Conservation (phyloP, 35 echinoderm and acorn worm species). For the Heliocidaris tuberculata region DNA sequence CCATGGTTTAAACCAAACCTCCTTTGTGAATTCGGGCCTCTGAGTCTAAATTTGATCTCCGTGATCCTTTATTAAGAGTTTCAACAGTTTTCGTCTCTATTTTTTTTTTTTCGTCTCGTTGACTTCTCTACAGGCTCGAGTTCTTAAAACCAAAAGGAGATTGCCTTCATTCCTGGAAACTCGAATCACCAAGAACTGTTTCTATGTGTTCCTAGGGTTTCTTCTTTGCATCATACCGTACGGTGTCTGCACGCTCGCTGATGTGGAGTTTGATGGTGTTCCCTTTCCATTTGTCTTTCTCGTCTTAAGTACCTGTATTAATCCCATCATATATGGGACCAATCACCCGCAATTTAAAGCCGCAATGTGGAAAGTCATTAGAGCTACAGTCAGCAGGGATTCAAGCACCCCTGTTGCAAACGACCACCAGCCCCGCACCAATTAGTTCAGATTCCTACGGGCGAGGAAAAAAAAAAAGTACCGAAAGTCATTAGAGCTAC, state of each 20-base stretch:
- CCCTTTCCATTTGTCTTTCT: not conserved
- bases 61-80: too few relatives aligned
- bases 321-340: constrained; percentile 22
- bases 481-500: not conserved
- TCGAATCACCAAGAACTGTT: constrained; percentile 29
- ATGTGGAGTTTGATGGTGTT: not conserved
- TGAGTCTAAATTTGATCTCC: too few relatives aligned
- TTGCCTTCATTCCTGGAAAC: not conserved
- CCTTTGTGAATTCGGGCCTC: too few relatives aligned
- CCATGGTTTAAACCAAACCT: too few relatives aligned
- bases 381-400: not conserved
- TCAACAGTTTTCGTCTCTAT: too few relatives aligned
- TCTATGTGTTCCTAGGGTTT: not conserved
- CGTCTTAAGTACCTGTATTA: not conserved
- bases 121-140: too few relatives aligned
- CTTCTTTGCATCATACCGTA: constrained; percentile 31
- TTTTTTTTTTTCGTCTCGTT: too few relatives aligned
- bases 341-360: not conserved
- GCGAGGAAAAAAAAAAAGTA: too few relatives aligned
- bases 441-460: too few relatives aligned
- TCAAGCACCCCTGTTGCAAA: not conserved
- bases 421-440: too few relatives aligned
- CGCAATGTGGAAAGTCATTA: not conserved
- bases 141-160: too few relatives aligned
- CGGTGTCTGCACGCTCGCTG: constrained; percentile 2